A percentile compares a stretch with the other conserved stretches of the same genome.
Evolutionary conservation across 2,113 vertebrate species (phyloP).

Genomic region (Ictalurus punctatus): DNA sequence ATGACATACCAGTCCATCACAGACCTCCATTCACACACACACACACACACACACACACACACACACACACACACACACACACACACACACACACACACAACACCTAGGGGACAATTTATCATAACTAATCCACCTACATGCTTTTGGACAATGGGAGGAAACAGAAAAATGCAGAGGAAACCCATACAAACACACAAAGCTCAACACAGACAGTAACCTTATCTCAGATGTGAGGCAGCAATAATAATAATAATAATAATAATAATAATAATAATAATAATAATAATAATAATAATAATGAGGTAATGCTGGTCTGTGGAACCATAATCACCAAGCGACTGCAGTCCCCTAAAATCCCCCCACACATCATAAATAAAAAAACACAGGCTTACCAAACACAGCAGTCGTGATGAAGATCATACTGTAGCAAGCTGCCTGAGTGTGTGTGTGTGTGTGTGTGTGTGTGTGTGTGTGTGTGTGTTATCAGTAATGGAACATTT

Average conservation of each 20-base stretch:
- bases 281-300: not conserved
- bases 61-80: no score
- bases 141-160: not conserved
- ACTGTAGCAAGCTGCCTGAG: not conserved
- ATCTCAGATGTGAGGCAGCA: not conserved
- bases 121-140: not conserved
- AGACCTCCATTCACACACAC: not conserved
- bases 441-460: not conserved
- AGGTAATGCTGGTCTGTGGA: no score
- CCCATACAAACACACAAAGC: not conserved
- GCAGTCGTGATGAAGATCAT: not conserved
- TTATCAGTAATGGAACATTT: constrained; percentile 2
- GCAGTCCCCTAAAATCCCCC: no score
- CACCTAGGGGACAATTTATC: not conserved
- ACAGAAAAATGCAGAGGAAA: not conserved
- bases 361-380: not conserved
- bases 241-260: not conserved
- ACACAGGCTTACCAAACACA: not conserved
- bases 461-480: not conserved
- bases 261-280: not conserved
- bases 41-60: not conserved
- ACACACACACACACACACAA: no score
- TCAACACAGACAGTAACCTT: not conserved
- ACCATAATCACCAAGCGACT: not conserved
- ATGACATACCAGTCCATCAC: not conserved